phyloP scores from a whole-genome alignment of 2,113 vertebrate species.

The Heterocephalus glaber region DNA sequence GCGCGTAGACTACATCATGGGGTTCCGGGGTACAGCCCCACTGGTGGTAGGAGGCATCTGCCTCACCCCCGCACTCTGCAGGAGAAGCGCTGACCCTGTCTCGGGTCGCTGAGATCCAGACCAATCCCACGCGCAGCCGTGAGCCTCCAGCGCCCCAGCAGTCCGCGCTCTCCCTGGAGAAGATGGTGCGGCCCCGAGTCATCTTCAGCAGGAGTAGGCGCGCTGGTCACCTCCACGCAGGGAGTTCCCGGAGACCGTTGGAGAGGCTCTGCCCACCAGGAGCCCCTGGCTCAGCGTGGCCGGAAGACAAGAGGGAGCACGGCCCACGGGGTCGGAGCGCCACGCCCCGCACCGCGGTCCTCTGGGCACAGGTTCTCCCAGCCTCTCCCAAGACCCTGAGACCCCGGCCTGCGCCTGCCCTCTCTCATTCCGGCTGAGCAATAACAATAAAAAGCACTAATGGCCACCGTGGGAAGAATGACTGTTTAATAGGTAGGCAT shows the following conservation, averaged over 20 bases:
- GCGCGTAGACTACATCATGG: too few relatives aligned
- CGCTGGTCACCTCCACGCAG: too few relatives aligned
- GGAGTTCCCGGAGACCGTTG: too few relatives aligned
- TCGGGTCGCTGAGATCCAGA: neutral
- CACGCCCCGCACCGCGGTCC: neutral
- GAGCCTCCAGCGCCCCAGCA: neutral
- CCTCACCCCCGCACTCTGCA: too few relatives aligned
- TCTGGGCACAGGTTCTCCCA: neutral
- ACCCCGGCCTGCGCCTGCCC: neutral
- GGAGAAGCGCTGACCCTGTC: neutral
- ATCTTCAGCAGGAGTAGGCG: too few relatives aligned
- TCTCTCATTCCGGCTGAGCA: constrained; percentile 7
- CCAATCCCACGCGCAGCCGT: accelerated
- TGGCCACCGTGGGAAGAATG: neutral
- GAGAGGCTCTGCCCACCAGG: accelerated
- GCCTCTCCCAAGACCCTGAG: neutral
- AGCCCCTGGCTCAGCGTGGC: too few relatives aligned
- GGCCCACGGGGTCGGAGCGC: accelerated
- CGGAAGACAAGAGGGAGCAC: neutral
- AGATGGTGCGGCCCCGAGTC: neutral
- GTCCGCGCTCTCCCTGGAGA: neutral
- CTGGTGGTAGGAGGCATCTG: neutral
- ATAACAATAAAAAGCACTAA: constrained; percentile 38
- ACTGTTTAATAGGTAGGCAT: neutral
- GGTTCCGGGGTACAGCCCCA: neutral